phyloP scores from a whole-genome alignment of 2,888 invertebrate genomes.

The Antheraea yamamai region DNA sequence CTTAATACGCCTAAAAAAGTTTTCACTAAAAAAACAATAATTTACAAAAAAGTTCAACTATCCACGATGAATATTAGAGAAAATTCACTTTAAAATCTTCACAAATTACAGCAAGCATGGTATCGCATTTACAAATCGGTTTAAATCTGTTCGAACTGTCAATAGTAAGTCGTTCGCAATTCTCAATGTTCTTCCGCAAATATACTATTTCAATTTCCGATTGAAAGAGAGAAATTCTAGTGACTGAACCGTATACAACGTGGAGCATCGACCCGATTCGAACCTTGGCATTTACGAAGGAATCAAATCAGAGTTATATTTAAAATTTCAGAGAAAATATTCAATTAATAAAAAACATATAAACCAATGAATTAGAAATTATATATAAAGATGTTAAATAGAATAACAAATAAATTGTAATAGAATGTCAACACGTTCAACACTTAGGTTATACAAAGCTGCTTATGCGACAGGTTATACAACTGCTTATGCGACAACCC shows the following conservation, averaged over 20 bases:
- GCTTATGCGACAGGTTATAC: no score
- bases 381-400: no score
- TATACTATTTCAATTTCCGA: not conserved
- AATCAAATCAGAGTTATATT: no score
- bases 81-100: not conserved
- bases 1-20: no score
- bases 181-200: not conserved
- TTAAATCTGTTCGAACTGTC: not conserved
- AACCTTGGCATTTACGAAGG: not conserved
- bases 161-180: not conserved
- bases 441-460: no score
- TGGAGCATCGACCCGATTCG: not conserved
- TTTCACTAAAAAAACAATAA: not conserved
- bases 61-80: not conserved
- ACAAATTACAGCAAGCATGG: not conserved
- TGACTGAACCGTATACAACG: not conserved
- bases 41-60: not conserved
- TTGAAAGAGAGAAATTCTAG: not conserved
- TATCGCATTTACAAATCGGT: not conserved
- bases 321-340: no score
- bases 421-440: no score
- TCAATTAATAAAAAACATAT: no score
- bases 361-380: no score
- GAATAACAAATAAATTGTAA: no score
- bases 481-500: no score